Evolutionary conservation across 1,140 invertebrate species (phyloP).

Genomic region (Coelopa frigida): DNA sequence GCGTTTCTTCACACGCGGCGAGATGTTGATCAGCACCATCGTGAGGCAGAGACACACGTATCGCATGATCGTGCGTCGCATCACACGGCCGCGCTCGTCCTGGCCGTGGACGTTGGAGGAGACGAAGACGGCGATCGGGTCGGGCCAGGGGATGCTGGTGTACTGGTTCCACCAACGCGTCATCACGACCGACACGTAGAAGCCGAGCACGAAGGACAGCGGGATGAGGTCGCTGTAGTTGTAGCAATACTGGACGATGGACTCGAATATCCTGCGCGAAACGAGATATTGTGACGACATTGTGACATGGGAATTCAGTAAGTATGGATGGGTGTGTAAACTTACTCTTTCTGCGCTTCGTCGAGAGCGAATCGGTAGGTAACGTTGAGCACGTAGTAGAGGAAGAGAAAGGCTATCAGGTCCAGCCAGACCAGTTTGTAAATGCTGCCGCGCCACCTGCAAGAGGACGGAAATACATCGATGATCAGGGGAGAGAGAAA

Average conservation of each 20-base stretch:
- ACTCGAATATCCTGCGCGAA: constrained; percentile 61
- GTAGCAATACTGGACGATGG: constrained; percentile 69
- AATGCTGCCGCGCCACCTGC: constrained; percentile 91
- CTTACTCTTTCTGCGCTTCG: constrained; percentile 73
- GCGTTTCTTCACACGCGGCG: constrained; percentile 83
- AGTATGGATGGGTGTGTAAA: constrained; percentile 7
- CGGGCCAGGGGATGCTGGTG: constrained; percentile 67
- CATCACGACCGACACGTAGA: constrained; percentile 91
- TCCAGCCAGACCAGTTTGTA: constrained; percentile 96
- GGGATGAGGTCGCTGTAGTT: constrained; percentile 76
- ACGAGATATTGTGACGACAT: neutral
- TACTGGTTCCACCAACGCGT: constrained; percentile 93
- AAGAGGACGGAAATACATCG: too few species aligned
- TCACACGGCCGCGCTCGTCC: constrained; percentile 80
- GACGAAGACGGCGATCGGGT: constrained; percentile 79
- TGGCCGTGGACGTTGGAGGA: constrained; percentile 48
- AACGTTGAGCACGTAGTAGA: constrained; percentile 81
- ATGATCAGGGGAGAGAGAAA: too few species aligned
- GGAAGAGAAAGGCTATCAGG: constrained; percentile 73
- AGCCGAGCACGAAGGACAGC: constrained; percentile 80
- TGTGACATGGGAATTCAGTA: neutral
- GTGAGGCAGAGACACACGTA: constrained; percentile 77
- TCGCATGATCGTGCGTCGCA: constrained; percentile 80
- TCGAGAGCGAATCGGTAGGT: constrained; percentile 76
- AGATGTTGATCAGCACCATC: constrained; percentile 76